Evolutionary conservation across 2,797 vertebrate genomes (phyloP).

Genomic region (Scyliorhinus canicula): DNA sequence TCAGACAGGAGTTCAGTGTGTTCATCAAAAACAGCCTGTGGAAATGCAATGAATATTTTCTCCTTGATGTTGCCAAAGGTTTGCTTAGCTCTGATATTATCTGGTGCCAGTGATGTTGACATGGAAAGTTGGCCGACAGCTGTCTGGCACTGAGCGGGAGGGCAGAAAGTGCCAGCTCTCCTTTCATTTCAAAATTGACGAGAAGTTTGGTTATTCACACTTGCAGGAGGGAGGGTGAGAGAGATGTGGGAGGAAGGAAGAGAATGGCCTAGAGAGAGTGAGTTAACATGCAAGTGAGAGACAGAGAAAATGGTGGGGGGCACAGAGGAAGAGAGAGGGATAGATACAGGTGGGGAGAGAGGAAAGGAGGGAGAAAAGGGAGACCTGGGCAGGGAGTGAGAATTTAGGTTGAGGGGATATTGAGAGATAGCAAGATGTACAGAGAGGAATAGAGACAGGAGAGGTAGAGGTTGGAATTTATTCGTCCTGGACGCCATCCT

Average conservation of each 20-base stretch:
- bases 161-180: neutral
- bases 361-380: neutral
- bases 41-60: neutral
- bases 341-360: neutral
- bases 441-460: neutral
- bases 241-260: neutral
- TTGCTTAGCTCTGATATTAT: neutral
- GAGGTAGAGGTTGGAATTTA: neutral
- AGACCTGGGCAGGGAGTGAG: neutral
- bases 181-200: neutral
- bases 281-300: neutral
- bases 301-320: neutral
- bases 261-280: neutral
- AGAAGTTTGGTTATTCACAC: neutral
- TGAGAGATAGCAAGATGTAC: too few species aligned
- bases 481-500: too few species aligned
- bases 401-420: neutral
- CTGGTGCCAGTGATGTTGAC: neutral
- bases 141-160: neutral
- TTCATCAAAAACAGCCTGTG: neutral
- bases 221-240: neutral
- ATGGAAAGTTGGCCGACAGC: neutral
- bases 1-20: neutral
- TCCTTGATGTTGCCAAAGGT: neutral
- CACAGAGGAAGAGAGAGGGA: too few species aligned